Conservation (phyloP, 2,797 vertebrate genomes). For the Thalassophryne amazonica region DNA sequence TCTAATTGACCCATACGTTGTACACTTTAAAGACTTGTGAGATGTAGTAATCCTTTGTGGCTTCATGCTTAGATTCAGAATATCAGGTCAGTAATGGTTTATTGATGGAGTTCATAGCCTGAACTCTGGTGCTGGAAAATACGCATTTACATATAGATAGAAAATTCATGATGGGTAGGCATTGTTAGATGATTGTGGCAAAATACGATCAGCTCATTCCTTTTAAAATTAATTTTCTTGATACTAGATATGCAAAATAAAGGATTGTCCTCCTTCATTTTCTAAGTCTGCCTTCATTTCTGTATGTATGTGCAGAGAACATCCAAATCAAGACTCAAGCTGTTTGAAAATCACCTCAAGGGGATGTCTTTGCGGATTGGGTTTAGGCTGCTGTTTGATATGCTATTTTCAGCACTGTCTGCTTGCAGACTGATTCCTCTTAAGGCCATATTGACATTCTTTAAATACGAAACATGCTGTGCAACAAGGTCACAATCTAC, state of each 20-base stretch:
- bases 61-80: slow-evolving; percentile 20
- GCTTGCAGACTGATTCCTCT: slow-evolving; percentile 44
- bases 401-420: slow-evolving; percentile 57
- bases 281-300: background rate
- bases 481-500: slow-evolving; percentile 30
- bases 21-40: slow-evolving; percentile 7
- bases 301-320: background rate
- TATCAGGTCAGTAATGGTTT: slow-evolving; percentile 43
- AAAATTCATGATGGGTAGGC: slow-evolving; percentile 29
- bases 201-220: slow-evolving; percentile 36
- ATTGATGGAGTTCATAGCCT: slow-evolving; percentile 30
- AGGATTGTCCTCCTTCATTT: slow-evolving; percentile 11
- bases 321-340: slow-evolving; percentile 29
- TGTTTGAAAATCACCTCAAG: slow-evolving; percentile 33
- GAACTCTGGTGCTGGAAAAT: slow-evolving; percentile 19
- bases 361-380: slow-evolving; percentile 53
- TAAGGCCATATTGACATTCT: slow-evolving; percentile 38
- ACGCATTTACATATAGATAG: slow-evolving; percentile 37
- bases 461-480: slow-evolving; percentile 41
- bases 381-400: slow-evolving; percentile 45
- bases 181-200: slow-evolving; percentile 19
- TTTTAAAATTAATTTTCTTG: slow-evolving; percentile 35
- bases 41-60: slow-evolving; percentile 32
- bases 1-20: slow-evolving; percentile 8
- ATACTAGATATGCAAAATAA: slow-evolving; percentile 42